phyloP scores from a whole-genome alignment of 2,113 vertebrate genomes.

The Phoenicopterus ruber region DNA sequence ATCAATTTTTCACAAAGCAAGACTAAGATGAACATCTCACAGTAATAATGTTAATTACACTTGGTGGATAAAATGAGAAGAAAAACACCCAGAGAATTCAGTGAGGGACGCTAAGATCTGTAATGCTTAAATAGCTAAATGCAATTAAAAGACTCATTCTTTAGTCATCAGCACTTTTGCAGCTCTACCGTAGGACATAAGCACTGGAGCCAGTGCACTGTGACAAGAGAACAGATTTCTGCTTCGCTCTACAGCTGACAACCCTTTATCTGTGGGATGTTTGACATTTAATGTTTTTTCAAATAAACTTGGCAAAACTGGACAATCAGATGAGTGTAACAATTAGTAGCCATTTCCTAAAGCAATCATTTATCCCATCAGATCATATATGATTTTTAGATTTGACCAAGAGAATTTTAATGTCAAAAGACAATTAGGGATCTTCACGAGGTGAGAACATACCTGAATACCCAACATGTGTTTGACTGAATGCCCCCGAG shows the following conservation, averaged over 20 bases:
- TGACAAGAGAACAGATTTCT: conserved; percentile 45
- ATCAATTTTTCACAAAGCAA: conserved; percentile 26
- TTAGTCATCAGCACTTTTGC: conserved; percentile 36
- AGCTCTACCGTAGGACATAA: neutral
- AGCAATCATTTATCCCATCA: neutral
- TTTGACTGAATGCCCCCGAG: neutral
- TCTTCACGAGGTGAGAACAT: neutral
- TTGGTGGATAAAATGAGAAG: conserved; percentile 13
- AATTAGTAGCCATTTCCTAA: neutral
- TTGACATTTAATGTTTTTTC: neutral
- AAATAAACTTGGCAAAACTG: neutral
- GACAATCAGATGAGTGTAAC: neutral
- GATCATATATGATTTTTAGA: neutral
- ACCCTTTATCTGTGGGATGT: neutral
- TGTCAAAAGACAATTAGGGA: neutral
- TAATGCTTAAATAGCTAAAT: conserved; percentile 30
- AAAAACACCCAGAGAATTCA: conserved; percentile 35
- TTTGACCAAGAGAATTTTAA: neutral
- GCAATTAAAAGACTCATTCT: conserved; percentile 54
- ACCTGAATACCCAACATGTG: neutral
- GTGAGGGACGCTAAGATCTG: conserved; percentile 17
- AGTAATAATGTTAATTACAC: conserved; percentile 61
- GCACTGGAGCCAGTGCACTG: conserved; percentile 1
- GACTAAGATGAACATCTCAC: conserved; percentile 29
- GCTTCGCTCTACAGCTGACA: conserved; percentile 14